Conservation (phyloP, 2,888 invertebrate species). For the Eledone cirrhosa region DNA sequence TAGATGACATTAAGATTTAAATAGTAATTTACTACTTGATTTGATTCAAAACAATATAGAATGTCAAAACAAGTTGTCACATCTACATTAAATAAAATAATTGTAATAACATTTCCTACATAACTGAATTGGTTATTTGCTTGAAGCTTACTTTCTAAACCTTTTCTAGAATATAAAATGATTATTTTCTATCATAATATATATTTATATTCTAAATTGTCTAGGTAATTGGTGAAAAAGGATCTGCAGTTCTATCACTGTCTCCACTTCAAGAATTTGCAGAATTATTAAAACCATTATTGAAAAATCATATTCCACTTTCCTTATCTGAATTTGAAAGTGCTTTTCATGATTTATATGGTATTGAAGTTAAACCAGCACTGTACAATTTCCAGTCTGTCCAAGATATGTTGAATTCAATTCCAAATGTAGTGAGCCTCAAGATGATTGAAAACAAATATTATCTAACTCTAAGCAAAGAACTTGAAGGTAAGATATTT, state of each 20-base stretch:
- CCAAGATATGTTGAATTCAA: background rate
- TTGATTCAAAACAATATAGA: too few relatives aligned
- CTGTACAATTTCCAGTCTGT: conserved; percentile 68
- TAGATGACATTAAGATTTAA: too few relatives aligned
- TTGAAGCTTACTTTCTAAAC: too few relatives aligned
- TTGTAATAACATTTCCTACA: too few relatives aligned
- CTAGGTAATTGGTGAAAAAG: conserved; percentile 54
- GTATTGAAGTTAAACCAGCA: conserved; percentile 69
- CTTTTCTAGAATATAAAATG: too few relatives aligned
- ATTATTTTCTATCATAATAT: too few relatives aligned
- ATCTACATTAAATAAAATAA: too few relatives aligned
- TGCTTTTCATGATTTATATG: conserved; percentile 60
- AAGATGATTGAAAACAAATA: background rate
- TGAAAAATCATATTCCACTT: conserved; percentile 69
- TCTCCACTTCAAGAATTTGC: conserved; percentile 69
- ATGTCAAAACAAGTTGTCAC: too few relatives aligned
- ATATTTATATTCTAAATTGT: background rate
- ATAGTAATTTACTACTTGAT: too few relatives aligned
- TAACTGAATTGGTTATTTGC: too few relatives aligned
- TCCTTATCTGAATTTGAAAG: conserved; percentile 57
- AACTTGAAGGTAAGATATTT: too few relatives aligned
- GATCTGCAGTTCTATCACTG: conserved; percentile 58
- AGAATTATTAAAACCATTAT: conserved; percentile 70
- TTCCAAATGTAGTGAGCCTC: conserved; percentile 4
- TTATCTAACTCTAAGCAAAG: too few relatives aligned